A percentile compares a stretch with the other conserved stretches of the same genome.
Conservation (phyloP, 2,888 invertebrate genomes). For the Petrophora chlorosata region DNA sequence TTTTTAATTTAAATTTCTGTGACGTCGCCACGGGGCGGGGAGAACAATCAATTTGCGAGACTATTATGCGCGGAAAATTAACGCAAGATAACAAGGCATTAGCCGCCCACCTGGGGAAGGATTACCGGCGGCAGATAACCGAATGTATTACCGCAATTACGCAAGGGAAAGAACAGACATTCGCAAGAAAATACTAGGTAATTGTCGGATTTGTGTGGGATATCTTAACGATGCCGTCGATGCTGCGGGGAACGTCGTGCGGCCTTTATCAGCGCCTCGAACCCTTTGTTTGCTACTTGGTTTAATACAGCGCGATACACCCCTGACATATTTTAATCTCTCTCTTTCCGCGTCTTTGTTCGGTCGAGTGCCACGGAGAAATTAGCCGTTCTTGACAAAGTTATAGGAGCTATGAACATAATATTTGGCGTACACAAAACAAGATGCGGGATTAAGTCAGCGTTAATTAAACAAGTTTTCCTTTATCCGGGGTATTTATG, state of each 20-base stretch:
- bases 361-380: conserved; percentile 48
- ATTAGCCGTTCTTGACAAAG: conserved; percentile 58
- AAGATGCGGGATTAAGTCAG: conserved; percentile 38
- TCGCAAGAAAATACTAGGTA: conserved; percentile 59
- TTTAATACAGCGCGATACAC: conserved; percentile 45
- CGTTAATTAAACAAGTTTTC: conserved; percentile 41
- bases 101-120: conserved; percentile 71
- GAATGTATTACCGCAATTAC: conserved; percentile 71
- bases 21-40: conserved; percentile 35
- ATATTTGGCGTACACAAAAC: conserved; percentile 38
- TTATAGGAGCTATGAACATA: conserved; percentile 55
- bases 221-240: conserved; percentile 65
- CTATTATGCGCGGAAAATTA: conserved; percentile 70
- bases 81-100: conserved; percentile 71
- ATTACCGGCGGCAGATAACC: conserved; percentile 69
- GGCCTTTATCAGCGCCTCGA: conserved; percentile 60
- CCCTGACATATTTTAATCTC: conserved; percentile 68
- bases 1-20: conserved; percentile 49
- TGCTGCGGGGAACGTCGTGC: conserved; percentile 57
- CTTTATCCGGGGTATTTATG: conserved; percentile 33
- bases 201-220: conserved; percentile 47
- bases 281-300: conserved; percentile 64
- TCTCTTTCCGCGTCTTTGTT: conserved; percentile 64
- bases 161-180: conserved; percentile 63
- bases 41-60: conserved; percentile 67